Base-by-base conservation (phyloP, 1,140 invertebrate species). In the Platyura marginata region DNA sequence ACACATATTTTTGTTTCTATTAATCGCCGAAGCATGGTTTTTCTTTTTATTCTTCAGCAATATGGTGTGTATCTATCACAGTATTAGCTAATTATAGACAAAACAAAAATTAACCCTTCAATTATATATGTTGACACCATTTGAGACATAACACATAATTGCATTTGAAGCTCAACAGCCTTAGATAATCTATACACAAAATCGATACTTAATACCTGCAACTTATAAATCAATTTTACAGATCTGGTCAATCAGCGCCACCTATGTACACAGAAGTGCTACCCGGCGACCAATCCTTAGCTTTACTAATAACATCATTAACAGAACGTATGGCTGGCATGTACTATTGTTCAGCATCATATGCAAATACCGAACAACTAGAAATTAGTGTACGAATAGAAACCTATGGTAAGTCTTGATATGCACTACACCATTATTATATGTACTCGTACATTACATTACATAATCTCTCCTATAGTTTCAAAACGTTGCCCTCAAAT, bases 291-390 rank as follows among this genome's bases (percentile, higher is more conserved):
- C 48, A 68, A 21, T 70, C 67, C 37, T 64, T 83, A 44, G 69
- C 75, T 36, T 68, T 91, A 21, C 75, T 83, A 55, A 85, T 91
- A 53, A 70, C 74, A 35, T 72, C 74, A 21, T 67, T 91, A 41
- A 70, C 75, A 33, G 75, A 79, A 43, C 68, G 77, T 29, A 77
- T 90, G 62, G 76, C 75, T 36, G 87, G 87, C 34, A 74, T 63
- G 43, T 93, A 92, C 63, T 83, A 75, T 34, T 94, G 89, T 59
- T 69, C 71, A 21, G 86, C 81, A 8, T 75, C 63, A 42, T 89
- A 87, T 57, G 79, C 80, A 15, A 74, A 65, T 49, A 75, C 74
- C 35, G 64, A 78, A 51, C 57, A 60, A 20, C 57, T 88, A 36
- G 66, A 60, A 41, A 75, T 72, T 33, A 70, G 67, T 32, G 80